These are phyloP conservation scores for Sardinella longiceps DNA, from an alignment of 2,797 vertebrate species.

Conservation along the genomic window DNA sequence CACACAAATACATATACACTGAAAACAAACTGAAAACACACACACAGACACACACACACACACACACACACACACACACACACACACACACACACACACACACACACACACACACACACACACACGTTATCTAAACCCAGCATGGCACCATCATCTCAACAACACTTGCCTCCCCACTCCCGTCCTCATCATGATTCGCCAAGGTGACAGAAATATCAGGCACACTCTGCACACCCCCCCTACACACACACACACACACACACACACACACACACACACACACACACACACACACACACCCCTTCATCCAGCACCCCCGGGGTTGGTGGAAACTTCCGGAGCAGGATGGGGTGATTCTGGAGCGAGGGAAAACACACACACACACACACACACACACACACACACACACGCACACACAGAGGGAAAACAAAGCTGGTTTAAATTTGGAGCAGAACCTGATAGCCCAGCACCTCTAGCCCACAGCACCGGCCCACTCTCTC, in stretches of 20 bases:
- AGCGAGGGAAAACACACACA: too few species aligned
- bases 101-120: slow-evolving; percentile 4
- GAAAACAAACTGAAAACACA: too few species aligned
- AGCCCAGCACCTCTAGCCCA: slow-evolving; percentile 35
- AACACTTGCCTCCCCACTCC: slow-evolving; percentile 21
- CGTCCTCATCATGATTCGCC: slow-evolving; percentile 28
- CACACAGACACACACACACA: neutral
- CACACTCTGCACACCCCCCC: slow-evolving; percentile 26
- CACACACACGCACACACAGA: too few species aligned
- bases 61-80: neutral
- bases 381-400: too few species aligned
- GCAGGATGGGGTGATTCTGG: slow-evolving; percentile 44
- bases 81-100: neutral
- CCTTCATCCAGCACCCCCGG: neutral
- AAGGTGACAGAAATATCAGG: slow-evolving; percentile 56
- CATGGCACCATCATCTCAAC: neutral
- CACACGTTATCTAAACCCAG: neutral
- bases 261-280: too few species aligned
- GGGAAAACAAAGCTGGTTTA: slow-evolving; percentile 62
- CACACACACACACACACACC: too few species aligned
- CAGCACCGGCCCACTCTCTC: neutral
- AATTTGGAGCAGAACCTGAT: slow-evolving; percentile 60
- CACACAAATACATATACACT: too few species aligned
- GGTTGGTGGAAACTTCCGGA: slow-evolving; percentile 3
- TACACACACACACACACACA: too few species aligned